A percentile compares a stretch with the other conserved stretches of the same genome.
Evolutionary conservation across 1,140 invertebrate genomes (phyloP).

Genomic region (Drosophila miranda): DNA sequence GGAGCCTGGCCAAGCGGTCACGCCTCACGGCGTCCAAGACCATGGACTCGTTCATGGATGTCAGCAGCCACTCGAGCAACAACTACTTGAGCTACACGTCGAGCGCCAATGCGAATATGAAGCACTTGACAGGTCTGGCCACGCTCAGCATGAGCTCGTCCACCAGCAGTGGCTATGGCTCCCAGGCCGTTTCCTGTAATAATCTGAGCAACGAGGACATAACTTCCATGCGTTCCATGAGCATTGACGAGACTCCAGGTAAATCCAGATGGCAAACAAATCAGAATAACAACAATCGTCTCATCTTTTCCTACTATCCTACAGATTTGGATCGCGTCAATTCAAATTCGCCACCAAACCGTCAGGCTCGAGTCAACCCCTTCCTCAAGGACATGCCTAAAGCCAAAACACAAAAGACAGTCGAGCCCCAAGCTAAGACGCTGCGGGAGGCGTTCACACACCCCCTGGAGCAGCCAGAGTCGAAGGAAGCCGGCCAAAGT

Average conservation of each 20-base stretch:
- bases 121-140: conserved; percentile 74
- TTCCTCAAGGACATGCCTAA: conserved; percentile 82
- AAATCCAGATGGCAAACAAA: too few relatives aligned
- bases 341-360: conserved; percentile 84
- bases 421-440: conserved; percentile 45
- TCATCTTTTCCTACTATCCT: not conserved
- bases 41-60: conserved; percentile 82
- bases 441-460: conserved; percentile 48
- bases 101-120: conserved; percentile 76
- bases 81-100: conserved; percentile 73
- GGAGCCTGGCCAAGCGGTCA: conserved; percentile 58
- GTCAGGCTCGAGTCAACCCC: conserved; percentile 78
- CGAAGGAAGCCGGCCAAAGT: conserved; percentile 59
- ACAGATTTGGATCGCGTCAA: conserved; percentile 83
- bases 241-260: conserved; percentile 93
- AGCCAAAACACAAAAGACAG: conserved; percentile 42
- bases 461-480: conserved; percentile 40
- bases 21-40: conserved; percentile 80
- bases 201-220: conserved; percentile 96
- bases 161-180: conserved; percentile 92
- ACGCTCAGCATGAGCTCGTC: conserved; percentile 88
- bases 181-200: conserved; percentile 91
- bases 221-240: conserved; percentile 93
- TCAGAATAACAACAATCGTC: conserved; percentile 13
- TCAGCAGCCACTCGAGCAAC: conserved; percentile 73